Evolutionary conservation across 1,140 invertebrate species (phyloP), one percentile per base, ranked within the genome.

Genomic region (Temnothorax curvispinosus): DNA sequence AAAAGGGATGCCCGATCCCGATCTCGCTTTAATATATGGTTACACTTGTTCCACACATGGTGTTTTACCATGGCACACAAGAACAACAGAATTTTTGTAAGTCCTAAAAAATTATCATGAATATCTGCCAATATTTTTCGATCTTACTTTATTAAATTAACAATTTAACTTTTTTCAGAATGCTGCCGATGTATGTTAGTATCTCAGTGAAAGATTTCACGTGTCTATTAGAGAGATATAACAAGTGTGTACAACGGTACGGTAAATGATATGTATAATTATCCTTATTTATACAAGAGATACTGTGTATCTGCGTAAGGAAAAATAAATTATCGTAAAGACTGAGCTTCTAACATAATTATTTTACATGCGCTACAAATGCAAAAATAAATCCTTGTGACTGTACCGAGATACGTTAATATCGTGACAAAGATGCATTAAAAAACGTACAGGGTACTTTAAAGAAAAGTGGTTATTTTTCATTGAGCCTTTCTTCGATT

Each of bases 31-130:
- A 78, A 96, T 96, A 91, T 97, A 96, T 91, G 97, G 97, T 35
- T 93, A 96, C 35, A 89, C 94, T 56, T 96, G 96, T 89, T 96
- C 94, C 84, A 96, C 96, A 56, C 96, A 96, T 92, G 97, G 97
- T 81, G 95, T 97, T 92, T 94, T 97, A 27, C 97, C 97, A 56
- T 97, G 97, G 97, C 97, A 97, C 90, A 96, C 97, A 89, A 96
- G 96, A 95, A 91, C 97, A 64, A 97, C 97, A 52, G 97, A 97
- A 95, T 97, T 97, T 94, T 93, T 97, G 94, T 96, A 95, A 94
- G 95, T 62, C 18, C 62, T 18, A 65, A 77, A 2, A 47, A 32
- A 47, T 69, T 47, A 47, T 47, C 6, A 27, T 35, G n/a, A 54
- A 35, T 38, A 21, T 32, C 9, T 67, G 15, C 35, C 3, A 35